Evolutionary conservation across 2,888 invertebrate genomes (phyloP).

Genomic region (Brachypalpus laphriformis): DNA sequence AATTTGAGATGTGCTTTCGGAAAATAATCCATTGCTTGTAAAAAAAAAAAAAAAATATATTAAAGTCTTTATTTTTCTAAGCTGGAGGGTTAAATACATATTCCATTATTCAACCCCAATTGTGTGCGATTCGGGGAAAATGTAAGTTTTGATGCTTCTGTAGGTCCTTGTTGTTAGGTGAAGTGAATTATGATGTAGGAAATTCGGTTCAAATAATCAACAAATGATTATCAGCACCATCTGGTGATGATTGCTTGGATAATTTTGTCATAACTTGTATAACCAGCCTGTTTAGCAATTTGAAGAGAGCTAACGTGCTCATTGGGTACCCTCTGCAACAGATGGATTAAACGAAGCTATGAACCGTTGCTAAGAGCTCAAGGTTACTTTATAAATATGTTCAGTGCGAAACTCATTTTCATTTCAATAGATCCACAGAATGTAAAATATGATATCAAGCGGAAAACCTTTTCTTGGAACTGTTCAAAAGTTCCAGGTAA

Average conservation of each 20-base stretch:
- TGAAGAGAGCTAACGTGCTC: background rate
- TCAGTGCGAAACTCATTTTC: background rate
- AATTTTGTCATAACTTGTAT: background rate
- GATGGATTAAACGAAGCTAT: background rate
- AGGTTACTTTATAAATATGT: background rate
- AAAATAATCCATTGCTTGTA: slow-evolving; percentile 3
- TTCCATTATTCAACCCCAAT: background rate
- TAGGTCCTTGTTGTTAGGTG: background rate
- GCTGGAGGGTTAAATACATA: background rate
- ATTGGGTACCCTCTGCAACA: background rate
- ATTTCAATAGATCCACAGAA: background rate
- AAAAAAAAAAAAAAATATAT: background rate
- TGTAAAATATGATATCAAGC: background rate
- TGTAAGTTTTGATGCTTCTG: background rate
- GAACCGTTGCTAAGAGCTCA: background rate
- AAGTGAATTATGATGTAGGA: background rate
- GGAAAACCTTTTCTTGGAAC: background rate
- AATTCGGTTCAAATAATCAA: background rate
- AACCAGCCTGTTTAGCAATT: background rate
- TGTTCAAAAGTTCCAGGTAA: background rate
- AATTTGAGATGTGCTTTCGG: background rate
- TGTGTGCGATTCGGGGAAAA: background rate
- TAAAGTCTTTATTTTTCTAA: background rate
- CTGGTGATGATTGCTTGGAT: background rate
- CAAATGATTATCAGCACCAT: background rate